Conservation (phyloP, 2,888 invertebrate species). For the Nycteola revayana region DNA sequence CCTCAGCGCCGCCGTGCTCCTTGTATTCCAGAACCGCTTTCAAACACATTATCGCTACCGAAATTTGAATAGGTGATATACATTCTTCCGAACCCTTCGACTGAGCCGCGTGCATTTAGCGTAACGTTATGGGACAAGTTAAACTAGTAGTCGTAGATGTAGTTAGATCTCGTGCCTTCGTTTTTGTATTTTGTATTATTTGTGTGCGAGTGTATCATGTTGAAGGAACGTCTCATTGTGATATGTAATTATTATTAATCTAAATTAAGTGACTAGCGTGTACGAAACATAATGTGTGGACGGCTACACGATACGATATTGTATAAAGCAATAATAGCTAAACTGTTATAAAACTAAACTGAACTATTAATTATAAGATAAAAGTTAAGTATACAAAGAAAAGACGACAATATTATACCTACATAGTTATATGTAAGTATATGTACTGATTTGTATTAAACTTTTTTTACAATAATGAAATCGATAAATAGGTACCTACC, state of each 20-base stretch:
- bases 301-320: slow-evolving; percentile 75
- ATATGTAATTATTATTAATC: slow-evolving; percentile 81
- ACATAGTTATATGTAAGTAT: slow-evolving; percentile 63
- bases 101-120: slow-evolving; percentile 66
- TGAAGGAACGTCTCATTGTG: slow-evolving; percentile 80
- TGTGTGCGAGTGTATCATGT: slow-evolving; percentile 72
- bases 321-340: slow-evolving; percentile 74
- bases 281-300: slow-evolving; percentile 68
- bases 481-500: slow-evolving; percentile 42
- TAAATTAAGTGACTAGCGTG: slow-evolving; percentile 80
- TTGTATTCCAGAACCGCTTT: slow-evolving; percentile 77
- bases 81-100: slow-evolving; percentile 64
- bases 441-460: slow-evolving; percentile 58
- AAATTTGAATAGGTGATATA: slow-evolving; percentile 47
- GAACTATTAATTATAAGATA: slow-evolving; percentile 67
- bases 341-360: slow-evolving; percentile 35
- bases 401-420: slow-evolving; percentile 57
- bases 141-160: slow-evolving; percentile 68
- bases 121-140: slow-evolving; percentile 66
- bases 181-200: slow-evolving; percentile 70
- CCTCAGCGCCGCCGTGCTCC: slow-evolving; percentile 65
- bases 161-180: slow-evolving; percentile 80
- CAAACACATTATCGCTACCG: slow-evolving; percentile 59
- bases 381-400: slow-evolving; percentile 64
- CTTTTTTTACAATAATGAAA: slow-evolving; percentile 72